Base-by-base conservation (phyloP, 2,113 vertebrate genomes). In the Neolamprologus devosi region DNA sequence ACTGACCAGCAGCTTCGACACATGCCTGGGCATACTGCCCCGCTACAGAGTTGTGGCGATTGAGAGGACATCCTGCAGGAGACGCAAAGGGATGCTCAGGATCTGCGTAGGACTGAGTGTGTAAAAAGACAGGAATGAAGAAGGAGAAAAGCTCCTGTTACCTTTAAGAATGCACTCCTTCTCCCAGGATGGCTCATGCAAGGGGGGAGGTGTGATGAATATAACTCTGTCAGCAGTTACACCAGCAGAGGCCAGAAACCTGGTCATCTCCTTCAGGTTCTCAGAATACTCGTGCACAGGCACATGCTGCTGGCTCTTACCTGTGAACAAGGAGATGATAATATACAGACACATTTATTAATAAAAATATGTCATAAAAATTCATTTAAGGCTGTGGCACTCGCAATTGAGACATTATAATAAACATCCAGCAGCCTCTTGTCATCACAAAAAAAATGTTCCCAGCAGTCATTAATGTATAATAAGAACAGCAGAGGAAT, bases 281-380 rank as follows among this genome's bases (percentile, higher is more conserved):
- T 95, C 96, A 0, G 87, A 82, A 2, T 98, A 99, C 80, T 99
- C 98, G 3, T 97, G 95, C 92, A 99, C 60, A 11, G 98, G 98
- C 8, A 99, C 68, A 1, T 99, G 98, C 60, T 99, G 99, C 90
- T 97, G 97, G 91, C 98, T 99, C 94, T 97, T 95, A 7, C 98
- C 98, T 99, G 92, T 26, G 3, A 80, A 57, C 14, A 57, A 68
- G 13, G 7, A 78, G n/a, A n/a, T 5, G 23, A 16, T 28, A 49
- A 28, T 30, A 81, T 13, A 65, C 19, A 8, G 12, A 47, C 4
- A 45, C 68, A 26, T 17, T 73, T 45, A 70, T 26, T 23, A 60
- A 19, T 45, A 45, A 42, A 33, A 19, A 37, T 26, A 17, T 57
- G 7, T 23, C 53, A 42, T 19, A 26, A 57, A 81, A 40, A 81